These are phyloP conservation scores for Mycteria americana DNA, from an alignment of 2,797 vertebrate species.

Conservation along the genomic window DNA sequence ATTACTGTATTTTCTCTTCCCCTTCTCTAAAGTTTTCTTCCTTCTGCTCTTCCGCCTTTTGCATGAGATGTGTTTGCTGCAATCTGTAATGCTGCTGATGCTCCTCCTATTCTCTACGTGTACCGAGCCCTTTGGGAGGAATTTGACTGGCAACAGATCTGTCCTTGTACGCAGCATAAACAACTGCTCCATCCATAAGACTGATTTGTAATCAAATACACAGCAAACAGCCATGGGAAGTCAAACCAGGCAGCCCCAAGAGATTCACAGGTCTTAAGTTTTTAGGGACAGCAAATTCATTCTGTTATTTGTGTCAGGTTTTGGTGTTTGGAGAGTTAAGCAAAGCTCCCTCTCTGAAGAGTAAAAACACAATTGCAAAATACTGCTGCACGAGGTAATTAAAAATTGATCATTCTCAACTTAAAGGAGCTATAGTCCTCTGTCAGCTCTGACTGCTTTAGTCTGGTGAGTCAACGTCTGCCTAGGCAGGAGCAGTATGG, in stretches of 20 bases:
- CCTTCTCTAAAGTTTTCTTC: neutral
- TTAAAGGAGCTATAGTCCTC: neutral
- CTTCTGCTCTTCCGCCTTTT: slow-evolving; percentile 11
- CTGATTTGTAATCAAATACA: neutral
- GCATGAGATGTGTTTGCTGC: slow-evolving; percentile 15
- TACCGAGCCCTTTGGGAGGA: slow-evolving; percentile 34
- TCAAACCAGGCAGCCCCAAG: neutral
- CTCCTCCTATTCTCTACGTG: slow-evolving; percentile 60
- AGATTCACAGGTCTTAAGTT: neutral
- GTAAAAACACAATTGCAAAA: neutral
- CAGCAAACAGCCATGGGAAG: slow-evolving; percentile 13
- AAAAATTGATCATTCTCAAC: neutral
- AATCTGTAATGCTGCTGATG: slow-evolving; percentile 28
- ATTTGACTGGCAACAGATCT: slow-evolving; percentile 4
- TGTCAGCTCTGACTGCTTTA: neutral
- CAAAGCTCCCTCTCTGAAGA: slow-evolving; percentile 26
- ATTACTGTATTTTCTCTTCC: neutral
- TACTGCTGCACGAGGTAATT: neutral
- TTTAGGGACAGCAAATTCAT: slow-evolving; percentile 29
- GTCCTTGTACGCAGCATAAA: neutral
- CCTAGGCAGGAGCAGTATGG: neutral
- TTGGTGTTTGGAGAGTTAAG: slow-evolving; percentile 30
- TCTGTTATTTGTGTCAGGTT: slow-evolving; percentile 26
- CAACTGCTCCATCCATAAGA: slow-evolving; percentile 4
- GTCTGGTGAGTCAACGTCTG: neutral